These are phyloP conservation scores for Anolis sagrei DNA, from an alignment of 2,113 vertebrate species.

Conservation along the genomic window DNA sequence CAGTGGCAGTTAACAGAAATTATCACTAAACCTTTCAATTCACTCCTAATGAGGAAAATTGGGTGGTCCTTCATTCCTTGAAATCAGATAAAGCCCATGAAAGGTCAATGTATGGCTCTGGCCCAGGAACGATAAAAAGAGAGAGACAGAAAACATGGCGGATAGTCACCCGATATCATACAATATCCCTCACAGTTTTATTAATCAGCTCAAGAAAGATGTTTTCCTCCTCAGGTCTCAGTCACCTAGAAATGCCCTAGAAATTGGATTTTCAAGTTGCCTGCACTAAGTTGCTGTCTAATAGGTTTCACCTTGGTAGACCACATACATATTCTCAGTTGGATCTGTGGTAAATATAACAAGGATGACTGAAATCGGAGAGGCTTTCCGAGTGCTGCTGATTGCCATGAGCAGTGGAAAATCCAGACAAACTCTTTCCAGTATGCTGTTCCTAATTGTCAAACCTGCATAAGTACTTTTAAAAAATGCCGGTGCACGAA, in stretches of 20 bases:
- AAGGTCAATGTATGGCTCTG: not conserved
- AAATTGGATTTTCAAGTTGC: constrained; percentile 52
- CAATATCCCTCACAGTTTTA: constrained; percentile 54
- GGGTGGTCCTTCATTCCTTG: constrained; percentile 1
- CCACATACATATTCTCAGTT: constrained; percentile 58
- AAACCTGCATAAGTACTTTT: constrained; percentile 60
- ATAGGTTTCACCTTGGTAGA: constrained; percentile 51
- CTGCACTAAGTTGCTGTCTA: constrained; percentile 57
- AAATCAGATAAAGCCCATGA: constrained; percentile 8
- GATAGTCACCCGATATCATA: constrained; percentile 46
- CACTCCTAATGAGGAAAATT: not conserved
- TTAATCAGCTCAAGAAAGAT: constrained; percentile 59
- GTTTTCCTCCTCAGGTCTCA: constrained; percentile 24
- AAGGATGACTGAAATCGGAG: constrained; percentile 57
- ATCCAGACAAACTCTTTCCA: constrained; percentile 69
- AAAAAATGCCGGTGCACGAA: constrained; percentile 50
- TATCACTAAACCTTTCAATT: not conserved
- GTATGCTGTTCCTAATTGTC: constrained; percentile 40
- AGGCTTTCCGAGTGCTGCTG: constrained; percentile 50
- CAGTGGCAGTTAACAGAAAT: not conserved
- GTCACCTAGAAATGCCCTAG: constrained; percentile 51
- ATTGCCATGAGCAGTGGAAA: constrained; percentile 71
- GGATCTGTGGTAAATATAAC: constrained; percentile 62
- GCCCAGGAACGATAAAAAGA: constrained; percentile 32
- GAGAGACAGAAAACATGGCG: constrained; percentile 23